Base-by-base conservation (phyloP, 2,113 vertebrate species). In the Epinephelus cyanopodus region DNA sequence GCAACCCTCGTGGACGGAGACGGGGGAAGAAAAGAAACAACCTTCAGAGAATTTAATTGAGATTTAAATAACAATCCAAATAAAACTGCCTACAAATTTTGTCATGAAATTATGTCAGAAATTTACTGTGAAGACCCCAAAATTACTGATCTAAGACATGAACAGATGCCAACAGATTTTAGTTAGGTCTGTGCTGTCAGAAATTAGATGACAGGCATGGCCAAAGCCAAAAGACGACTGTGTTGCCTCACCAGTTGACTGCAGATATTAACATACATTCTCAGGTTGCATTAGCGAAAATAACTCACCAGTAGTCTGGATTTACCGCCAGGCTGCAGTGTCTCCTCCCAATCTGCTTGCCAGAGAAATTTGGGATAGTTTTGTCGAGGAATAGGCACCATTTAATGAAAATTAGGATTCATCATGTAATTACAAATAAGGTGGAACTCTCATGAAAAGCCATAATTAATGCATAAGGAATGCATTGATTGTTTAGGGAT, bases 251-350 rank as follows among this genome's bases (percentile, higher is more conserved):
- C 45, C 4, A 81, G 5, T 47, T 53, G 19, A 61, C 65, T 5
- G 23, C 18, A 54, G 63, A 67, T 48, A 65, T 37, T 60, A 13
- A 15, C 57, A 57, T 57, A 12, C 21, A 65, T 80, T 65, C 53
- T 71, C 17, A 0, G 2, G 37, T 29, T 27, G 19, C 39, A 23
- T n/a, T 6, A 64, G 14, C 53, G 18, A 33, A 70, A 69, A 62
- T 39, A 14, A 50, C 27, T 27, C 6, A 12, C 76, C 57, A 52
- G 29, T 50, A 52, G n/a, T 62, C 54, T 79, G 37, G 81, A 65
- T 68, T 63, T 42, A 53, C 12, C 50, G 45, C 23, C 25, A 62
- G 21, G 23, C 42, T 45, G 42, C 23, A 80, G 29, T 60, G 33
- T 13, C 9, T 29, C 29, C 2, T 64, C 52, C 4, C 53, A 8